These are phyloP conservation scores for Notarius quadriscutis DNA, from an alignment of 2,113 vertebrate species.

Conservation along the genomic window DNA sequence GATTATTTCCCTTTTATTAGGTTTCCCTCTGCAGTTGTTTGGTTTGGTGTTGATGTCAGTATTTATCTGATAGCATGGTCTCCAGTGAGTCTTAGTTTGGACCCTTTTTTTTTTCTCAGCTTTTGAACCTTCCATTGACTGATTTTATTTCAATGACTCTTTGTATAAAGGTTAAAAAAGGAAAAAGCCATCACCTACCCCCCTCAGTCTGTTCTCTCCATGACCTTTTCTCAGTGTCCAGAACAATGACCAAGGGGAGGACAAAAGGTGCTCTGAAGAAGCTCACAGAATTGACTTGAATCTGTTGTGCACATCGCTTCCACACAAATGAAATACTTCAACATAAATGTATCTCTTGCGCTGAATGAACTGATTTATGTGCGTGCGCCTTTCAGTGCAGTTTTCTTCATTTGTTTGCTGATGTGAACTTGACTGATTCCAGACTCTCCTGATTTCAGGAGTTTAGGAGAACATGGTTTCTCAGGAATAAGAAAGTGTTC, in stretches of 20 bases:
- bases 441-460: neutral
- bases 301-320: neutral
- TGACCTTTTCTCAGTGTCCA: neutral
- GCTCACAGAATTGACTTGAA: neutral
- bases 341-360: neutral
- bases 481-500: neutral
- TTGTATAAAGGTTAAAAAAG: neutral
- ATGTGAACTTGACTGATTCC: neutral
- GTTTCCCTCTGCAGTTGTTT: neutral
- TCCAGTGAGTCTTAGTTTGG: neutral
- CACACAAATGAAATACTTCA: neutral
- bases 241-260: neutral
- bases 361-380: neutral
- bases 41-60: neutral
- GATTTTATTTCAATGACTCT: neutral
- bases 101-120: neutral
- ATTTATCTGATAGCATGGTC: neutral
- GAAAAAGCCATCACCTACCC: accelerated
- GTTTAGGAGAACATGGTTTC: neutral
- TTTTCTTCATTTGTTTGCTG: neutral
- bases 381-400: neutral
- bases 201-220: neutral
- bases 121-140: neutral
- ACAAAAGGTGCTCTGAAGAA: neutral
- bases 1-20: neutral